Percentiles rank a stretch among this genome's conserved stretches.
Conservation (phyloP, 1,140 invertebrate species). For the Rhopalosiphum maidis region DNA sequence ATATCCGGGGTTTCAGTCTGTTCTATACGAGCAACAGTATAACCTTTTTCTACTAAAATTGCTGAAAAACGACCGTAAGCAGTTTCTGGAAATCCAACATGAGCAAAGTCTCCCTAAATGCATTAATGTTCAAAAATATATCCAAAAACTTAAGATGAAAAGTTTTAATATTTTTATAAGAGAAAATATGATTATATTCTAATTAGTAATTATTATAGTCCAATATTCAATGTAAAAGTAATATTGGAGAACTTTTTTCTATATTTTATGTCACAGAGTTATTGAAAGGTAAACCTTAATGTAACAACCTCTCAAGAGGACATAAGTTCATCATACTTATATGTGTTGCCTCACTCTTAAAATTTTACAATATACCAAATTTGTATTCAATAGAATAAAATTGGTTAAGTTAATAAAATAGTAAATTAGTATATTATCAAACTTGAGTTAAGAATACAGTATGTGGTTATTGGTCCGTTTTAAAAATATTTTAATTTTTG, state of each 20-base stretch:
- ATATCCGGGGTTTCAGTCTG: constrained; percentile 98
- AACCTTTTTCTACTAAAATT: constrained; percentile 88
- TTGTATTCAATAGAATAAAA: not conserved
- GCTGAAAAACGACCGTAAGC: constrained; percentile 89
- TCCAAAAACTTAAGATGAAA: not conserved
- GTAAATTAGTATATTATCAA: not conserved
- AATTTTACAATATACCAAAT: not conserved
- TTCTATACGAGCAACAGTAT: constrained; percentile 95
- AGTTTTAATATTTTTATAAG: not conserved
- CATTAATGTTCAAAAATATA: constrained; percentile 26
- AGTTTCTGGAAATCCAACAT: constrained; percentile 95
- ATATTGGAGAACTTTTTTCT: no score
- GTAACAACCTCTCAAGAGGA: not conserved
- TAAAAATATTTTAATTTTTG: not conserved
- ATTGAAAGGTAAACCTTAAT: no score
- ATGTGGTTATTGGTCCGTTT: not conserved
- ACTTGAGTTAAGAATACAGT: no score
- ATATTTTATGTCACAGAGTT: no score
- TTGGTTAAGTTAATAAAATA: not conserved
- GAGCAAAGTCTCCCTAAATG: constrained; percentile 88
- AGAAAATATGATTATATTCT: not conserved
- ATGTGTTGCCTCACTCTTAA: not conserved
- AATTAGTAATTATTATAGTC: not conserved
- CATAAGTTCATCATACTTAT: not conserved
- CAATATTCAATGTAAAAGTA: no score